Conservation (phyloP, 2,113 vertebrate species). For the Bungarus multicinctus region DNA sequence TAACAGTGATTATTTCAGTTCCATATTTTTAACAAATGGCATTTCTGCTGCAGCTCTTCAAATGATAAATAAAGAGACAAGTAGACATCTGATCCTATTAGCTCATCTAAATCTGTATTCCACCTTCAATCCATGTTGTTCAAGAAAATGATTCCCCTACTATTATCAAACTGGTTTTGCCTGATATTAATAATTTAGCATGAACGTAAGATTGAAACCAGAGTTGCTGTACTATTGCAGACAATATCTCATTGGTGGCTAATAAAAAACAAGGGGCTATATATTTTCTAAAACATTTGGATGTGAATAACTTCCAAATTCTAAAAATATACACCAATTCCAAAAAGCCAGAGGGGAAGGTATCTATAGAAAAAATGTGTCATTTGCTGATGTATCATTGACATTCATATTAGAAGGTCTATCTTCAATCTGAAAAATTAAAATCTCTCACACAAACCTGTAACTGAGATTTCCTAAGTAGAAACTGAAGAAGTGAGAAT, state of each 20-base stretch:
- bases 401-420: not conserved
- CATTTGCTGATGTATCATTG: not conserved
- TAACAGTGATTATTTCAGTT: not conserved
- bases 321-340: not conserved
- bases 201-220: not conserved
- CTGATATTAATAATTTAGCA: not conserved
- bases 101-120: not conserved
- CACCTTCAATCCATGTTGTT: not conserved
- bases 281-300: not conserved
- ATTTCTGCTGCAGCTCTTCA: not conserved
- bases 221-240: not conserved
- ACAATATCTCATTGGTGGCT: not conserved
- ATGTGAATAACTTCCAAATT: not conserved
- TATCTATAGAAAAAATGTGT: not conserved
- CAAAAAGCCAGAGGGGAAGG: not conserved
- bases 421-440: not conserved
- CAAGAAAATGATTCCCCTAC: not conserved
- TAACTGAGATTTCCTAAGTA: not conserved
- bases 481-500: not conserved
- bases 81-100: not conserved
- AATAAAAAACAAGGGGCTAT: not conserved
- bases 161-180: not conserved
- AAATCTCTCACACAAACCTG: not conserved
- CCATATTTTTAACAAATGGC: not conserved
- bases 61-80: not conserved